phyloP scores from a whole-genome alignment of 2,113 vertebrate species.

The Leucopsar rothschildi region DNA sequence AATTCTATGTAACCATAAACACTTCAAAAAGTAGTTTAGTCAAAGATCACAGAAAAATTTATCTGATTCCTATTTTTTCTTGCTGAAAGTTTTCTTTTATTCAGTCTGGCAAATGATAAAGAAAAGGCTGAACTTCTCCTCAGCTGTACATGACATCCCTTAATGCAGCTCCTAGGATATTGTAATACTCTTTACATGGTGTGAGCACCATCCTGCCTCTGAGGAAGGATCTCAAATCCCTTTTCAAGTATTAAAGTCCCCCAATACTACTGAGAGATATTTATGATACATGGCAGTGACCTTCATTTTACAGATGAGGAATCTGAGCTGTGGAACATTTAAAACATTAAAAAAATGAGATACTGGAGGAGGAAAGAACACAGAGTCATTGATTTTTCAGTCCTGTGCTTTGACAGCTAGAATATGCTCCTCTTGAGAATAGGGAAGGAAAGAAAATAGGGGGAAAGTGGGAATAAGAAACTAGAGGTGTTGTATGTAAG shows the following conservation, averaged over 20 bases:
- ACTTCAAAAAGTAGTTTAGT: neutral
- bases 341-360: neutral
- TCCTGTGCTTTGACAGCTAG: neutral
- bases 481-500: neutral
- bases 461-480: neutral
- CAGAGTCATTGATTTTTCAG: neutral
- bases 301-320: neutral
- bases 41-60: neutral
- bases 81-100: neutral
- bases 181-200: neutral
- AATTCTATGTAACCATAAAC: neutral
- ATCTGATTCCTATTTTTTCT: neutral
- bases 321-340: neutral
- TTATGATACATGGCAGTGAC: neutral
- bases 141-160: neutral
- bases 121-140: neutral
- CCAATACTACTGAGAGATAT: neutral
- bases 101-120: neutral
- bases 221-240: neutral
- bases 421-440: neutral
- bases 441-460: neutral
- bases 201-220: neutral
- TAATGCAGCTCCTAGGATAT: neutral
- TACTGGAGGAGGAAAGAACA: neutral
- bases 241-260: neutral